Base-by-base conservation (phyloP, 2,113 vertebrate genomes). In the Macquaria australasica region DNA sequence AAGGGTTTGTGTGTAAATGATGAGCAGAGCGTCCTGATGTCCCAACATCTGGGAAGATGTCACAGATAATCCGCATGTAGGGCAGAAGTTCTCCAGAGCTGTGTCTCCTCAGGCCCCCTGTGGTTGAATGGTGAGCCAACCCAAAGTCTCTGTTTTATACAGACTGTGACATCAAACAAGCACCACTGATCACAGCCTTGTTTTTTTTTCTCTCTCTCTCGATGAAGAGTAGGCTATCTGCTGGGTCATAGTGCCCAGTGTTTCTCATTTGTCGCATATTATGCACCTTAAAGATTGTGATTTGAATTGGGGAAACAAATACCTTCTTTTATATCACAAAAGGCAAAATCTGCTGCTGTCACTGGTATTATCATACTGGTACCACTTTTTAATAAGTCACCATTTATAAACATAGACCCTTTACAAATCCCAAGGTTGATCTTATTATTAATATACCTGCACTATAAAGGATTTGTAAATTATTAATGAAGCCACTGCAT, bases 231-330 rank as follows among this genome's bases (percentile, higher is more conserved):
- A 79, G 67, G 58, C 73, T 82, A 64, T 88, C 90, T 92, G 88
- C 95, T 94, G 95, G 95, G 95, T 96, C 95, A 93, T 96, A 96
- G 94, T 90, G 95, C 94, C 92, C 93, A 84, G 69, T 60, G 39
- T 23, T 14, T 81, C 73, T 43, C 64, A 20, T 34, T 45, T 85
- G 68, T 83, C 41, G 76, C 62, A 43, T 20, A 23, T 8, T n/a
- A 0, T 23, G 34, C 25, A 56, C 31, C 15, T 51, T 9, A 28
- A 48, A 37, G 12, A 58, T 25, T 69, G 8, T 14, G 28, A 23
- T 63, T n/a, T 53, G 16, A 60, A 9, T 14, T 9, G 18, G 34
- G 23, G 14, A 72, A 51, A 53, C 28, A 31, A 28, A 16, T 1
- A 7, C 1, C 3, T 6, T 53, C 0, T 64, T 63, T 53, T 23